Base-by-base conservation (phyloP, 2,113 vertebrate species). In the Albula glossodonta region DNA sequence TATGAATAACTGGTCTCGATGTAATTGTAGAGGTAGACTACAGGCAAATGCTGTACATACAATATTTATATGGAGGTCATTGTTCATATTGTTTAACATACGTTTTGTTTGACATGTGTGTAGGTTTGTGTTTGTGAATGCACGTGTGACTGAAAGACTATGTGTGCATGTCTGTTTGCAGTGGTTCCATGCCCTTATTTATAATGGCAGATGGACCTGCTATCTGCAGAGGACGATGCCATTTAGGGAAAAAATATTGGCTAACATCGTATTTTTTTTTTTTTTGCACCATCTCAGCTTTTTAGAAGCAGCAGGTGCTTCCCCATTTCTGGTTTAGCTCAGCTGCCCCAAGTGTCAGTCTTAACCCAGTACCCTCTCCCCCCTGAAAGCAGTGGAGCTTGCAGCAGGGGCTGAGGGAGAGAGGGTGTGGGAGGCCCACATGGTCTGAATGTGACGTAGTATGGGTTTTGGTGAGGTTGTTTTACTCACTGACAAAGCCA, bases 111-210 rank as follows among this genome's bases (percentile, higher is more conserved):
- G 49, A 19, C 8, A 2, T 74, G 49, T 49, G 60, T n/a, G 19
- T 86, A 82, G 84, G 52, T 79, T 41, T 22, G 51, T 77, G 56
- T 85, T 22, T 87, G 53, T 86, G 78, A 51, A 15, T 82, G 81
- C 51, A 13, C n/a, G 25, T 78, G 25, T 51, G 83, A 8, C 1
- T 51, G 19, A 49, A 41, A 86, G 80, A n/a, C 63, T 86, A 60
- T 19, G 57, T 19, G 63, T 81, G 17, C 86, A 49, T 51, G 51
- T 70, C 57, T 60, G 70, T 19, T 66, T 31, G 22, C 78, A 1
- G 31, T 41, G 31, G 82, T 86, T 78, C 74, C 48, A 66, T 80
- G 60, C 22, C 3, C 3, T 5, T 66, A 22, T 22, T 5, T 22
- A 66, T 66, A 19, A 66, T 66, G 60, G 60, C 22, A 9, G 3